Percentiles rank a stretch among this genome's conserved stretches.
These are phyloP conservation scores for Cherax quadricarinatus DNA, from an alignment of 1,140 invertebrate genomes.

Conservation along the genomic window DNA sequence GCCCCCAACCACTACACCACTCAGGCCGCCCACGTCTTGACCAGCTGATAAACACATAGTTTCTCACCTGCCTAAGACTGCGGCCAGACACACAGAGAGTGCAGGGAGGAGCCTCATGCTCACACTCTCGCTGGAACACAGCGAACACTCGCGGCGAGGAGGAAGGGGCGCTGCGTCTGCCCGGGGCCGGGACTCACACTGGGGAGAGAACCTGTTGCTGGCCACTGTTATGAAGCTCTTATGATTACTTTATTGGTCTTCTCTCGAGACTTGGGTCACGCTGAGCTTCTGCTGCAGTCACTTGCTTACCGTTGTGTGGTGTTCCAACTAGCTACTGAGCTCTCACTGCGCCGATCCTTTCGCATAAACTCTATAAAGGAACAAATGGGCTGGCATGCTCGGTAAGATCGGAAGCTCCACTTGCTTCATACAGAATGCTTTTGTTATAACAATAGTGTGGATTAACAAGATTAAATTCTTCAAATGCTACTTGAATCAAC, in stretches of 20 bases:
- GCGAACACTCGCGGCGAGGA: not conserved
- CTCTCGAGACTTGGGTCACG: conserved; percentile 4
- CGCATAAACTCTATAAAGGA: not conserved
- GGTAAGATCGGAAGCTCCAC: not conserved
- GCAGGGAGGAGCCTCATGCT: not conserved
- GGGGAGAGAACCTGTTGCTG: conserved; percentile 10
- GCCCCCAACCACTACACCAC: not conserved
- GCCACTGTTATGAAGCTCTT: conserved; percentile 14
- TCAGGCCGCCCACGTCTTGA: not conserved
- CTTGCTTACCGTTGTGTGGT: not conserved
- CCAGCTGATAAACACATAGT: not conserved
- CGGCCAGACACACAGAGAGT: not conserved
- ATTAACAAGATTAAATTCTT: no score
- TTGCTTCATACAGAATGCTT: not conserved
- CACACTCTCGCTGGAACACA: not conserved
- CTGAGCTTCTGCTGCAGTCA: not conserved
- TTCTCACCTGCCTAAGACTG: not conserved
- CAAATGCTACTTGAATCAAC: no score
- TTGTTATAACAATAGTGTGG: no score
- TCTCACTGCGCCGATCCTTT: not conserved
- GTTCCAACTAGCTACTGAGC: not conserved
- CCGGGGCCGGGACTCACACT: conserved; percentile 1
- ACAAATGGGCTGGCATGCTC: not conserved
- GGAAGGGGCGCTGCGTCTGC: conserved; percentile 11
- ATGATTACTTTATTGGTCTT: conserved; percentile 7